Evolutionary conservation across 1,140 invertebrate species (phyloP).

Genomic region (Hyposmocoma kahamanoa): DNA sequence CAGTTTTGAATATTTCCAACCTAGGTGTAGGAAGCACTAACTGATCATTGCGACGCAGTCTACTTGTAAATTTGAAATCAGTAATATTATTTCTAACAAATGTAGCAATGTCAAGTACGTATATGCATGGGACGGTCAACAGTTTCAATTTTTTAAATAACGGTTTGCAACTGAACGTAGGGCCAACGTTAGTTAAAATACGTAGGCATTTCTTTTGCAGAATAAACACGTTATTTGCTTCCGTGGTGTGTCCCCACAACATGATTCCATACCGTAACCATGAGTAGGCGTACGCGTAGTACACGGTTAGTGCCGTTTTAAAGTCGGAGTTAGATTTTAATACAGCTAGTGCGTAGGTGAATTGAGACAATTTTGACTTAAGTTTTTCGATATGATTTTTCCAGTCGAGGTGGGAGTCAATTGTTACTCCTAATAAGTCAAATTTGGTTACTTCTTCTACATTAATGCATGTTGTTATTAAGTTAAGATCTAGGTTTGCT

Average conservation of each 20-base stretch:
- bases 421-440: neutral
- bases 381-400: neutral
- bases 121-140: too few species aligned
- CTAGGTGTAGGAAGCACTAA: too few species aligned
- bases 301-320: neutral
- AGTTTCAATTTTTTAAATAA: too few species aligned
- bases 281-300: neutral
- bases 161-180: too few species aligned
- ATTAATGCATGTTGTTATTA: neutral
- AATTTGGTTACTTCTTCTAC: conserved; percentile 1
- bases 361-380: neutral
- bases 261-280: neutral
- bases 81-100: too few species aligned
- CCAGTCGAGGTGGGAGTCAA: conserved; percentile 1
- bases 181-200: too few species aligned
- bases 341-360: neutral
- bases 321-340: neutral
- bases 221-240: neutral
- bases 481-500: neutral
- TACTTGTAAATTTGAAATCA: too few species aligned
- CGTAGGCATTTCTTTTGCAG: too few species aligned
- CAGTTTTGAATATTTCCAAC: too few species aligned
- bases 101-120: too few species aligned
- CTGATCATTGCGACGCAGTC: too few species aligned
- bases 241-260: neutral